A percentile compares a stretch with the other conserved stretches of the same genome.
Conservation (phyloP, 1,140 invertebrate species). For the Trigoniulus corallinus region DNA sequence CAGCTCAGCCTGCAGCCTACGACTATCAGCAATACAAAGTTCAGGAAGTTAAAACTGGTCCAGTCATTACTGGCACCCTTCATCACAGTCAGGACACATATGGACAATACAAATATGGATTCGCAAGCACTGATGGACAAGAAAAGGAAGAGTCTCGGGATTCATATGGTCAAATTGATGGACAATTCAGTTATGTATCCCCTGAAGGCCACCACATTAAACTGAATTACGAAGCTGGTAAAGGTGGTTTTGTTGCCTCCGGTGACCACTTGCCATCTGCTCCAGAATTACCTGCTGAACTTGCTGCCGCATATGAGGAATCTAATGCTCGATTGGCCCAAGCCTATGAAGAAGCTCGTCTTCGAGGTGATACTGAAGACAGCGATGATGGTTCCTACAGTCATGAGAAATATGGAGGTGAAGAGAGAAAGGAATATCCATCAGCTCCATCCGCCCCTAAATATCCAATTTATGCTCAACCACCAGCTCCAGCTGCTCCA, state of each 20-base stretch:
- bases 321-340: not conserved
- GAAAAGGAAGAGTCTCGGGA: conserved; percentile 76
- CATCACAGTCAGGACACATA: conserved; percentile 5
- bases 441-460: not conserved
- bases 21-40: too few relatives aligned
- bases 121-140: conserved; percentile 69
- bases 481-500: not conserved
- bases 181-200: conserved; percentile 76
- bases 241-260: conserved; percentile 61
- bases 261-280: not conserved
- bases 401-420: not conserved
- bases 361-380: not conserved
- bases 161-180: conserved; percentile 66
- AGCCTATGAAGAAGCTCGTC: not conserved
- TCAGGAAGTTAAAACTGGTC: too few relatives aligned
- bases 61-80: too few relatives aligned
- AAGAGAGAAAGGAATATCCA: too few relatives aligned
- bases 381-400: not conserved
- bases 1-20: too few relatives aligned
- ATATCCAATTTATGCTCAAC: too few relatives aligned
- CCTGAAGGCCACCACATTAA: conserved; percentile 72
- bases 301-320: not conserved
- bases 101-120: conserved; percentile 74
- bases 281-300: not conserved
- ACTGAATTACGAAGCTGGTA: conserved; percentile 76